Evolutionary conservation across 2,888 invertebrate species (phyloP).

Genomic region (Belgica antarctica): DNA sequence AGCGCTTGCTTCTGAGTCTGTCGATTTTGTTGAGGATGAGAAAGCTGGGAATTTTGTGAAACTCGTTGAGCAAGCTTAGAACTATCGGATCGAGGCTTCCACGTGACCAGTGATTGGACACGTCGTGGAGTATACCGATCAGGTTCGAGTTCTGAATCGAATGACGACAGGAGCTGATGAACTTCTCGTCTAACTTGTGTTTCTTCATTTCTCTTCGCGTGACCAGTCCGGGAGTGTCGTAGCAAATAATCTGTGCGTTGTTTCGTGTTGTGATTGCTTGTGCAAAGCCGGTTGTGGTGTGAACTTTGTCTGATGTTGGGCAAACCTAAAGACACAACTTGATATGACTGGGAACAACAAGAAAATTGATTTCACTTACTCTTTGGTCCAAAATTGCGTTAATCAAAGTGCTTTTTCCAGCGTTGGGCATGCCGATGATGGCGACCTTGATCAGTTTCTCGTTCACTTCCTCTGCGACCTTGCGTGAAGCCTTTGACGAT

Average conservation of each 20-base stretch:
- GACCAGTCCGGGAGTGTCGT: conserved; percentile 92
- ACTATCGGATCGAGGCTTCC: conserved; percentile 68
- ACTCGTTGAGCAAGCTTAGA: conserved; percentile 64
- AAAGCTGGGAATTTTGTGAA: conserved; percentile 64
- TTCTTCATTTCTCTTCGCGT: conserved; percentile 61
- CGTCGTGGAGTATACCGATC: conserved; percentile 84
- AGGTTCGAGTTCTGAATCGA: conserved; percentile 69
- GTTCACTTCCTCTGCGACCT: not conserved
- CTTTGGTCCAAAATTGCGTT: conserved; percentile 79
- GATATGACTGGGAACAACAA: not conserved
- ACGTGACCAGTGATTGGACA: conserved; percentile 67
- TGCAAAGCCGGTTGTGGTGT: conserved; percentile 77
- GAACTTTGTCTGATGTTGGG: conserved; percentile 86
- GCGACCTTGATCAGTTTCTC: conserved; percentile 67
- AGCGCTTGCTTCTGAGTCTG: conserved; percentile 66
- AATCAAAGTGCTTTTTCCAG: conserved; percentile 92
- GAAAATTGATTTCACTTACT: conserved; percentile 56
- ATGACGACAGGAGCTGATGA: conserved; percentile 59
- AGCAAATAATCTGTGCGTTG: conserved; percentile 83
- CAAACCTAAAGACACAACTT: conserved; percentile 65
- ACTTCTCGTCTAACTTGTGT: conserved; percentile 60
- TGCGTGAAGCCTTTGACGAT: not conserved
- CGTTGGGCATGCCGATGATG: conserved; percentile 90
- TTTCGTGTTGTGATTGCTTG: conserved; percentile 70
- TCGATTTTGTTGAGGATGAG: conserved; percentile 90